A percentile compares a stretch with the other conserved stretches of the same genome.
These are phyloP conservation scores for Chrysina gloriosa DNA, from an alignment of 2,888 invertebrate species.

Conservation along the genomic window DNA sequence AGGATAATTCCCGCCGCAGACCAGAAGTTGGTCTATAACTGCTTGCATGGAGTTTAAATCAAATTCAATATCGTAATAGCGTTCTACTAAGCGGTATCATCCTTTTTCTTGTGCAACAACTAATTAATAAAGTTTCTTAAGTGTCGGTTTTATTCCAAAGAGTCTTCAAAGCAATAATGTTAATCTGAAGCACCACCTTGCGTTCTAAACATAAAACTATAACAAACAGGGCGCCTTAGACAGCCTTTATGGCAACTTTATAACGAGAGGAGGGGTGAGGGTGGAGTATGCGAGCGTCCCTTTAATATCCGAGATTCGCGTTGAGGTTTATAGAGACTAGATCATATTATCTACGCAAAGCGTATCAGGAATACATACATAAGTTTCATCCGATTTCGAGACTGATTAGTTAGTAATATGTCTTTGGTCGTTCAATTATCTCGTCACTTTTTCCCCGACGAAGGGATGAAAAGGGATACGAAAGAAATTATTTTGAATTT, in stretches of 20 bases:
- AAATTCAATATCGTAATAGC: neutral
- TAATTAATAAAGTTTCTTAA: constrained; percentile 28
- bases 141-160: constrained; percentile 24
- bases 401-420: no score
- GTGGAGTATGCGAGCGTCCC: neutral
- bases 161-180: constrained; percentile 18
- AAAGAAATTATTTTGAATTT: constrained; percentile 36
- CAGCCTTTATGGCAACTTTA: constrained; percentile 20
- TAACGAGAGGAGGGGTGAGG: neutral
- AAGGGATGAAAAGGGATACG: neutral
- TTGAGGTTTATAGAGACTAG: constrained; percentile 9
- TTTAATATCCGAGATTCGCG: constrained; percentile 18
- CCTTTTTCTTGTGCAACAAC: neutral
- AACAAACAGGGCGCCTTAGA: constrained; percentile 10
- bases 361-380: constrained; percentile 15
- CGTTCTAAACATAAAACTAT: constrained; percentile 27
- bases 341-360: constrained; percentile 2
- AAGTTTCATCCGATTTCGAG: no score
- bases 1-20: no score
- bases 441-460: neutral
- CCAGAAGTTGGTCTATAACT: no score
- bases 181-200: constrained; percentile 26
- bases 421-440: no score
- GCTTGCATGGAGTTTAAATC: neutral
- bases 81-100: neutral